phyloP scores from a whole-genome alignment of 2,888 invertebrate species.

The Drosophila aldrichi region DNA sequence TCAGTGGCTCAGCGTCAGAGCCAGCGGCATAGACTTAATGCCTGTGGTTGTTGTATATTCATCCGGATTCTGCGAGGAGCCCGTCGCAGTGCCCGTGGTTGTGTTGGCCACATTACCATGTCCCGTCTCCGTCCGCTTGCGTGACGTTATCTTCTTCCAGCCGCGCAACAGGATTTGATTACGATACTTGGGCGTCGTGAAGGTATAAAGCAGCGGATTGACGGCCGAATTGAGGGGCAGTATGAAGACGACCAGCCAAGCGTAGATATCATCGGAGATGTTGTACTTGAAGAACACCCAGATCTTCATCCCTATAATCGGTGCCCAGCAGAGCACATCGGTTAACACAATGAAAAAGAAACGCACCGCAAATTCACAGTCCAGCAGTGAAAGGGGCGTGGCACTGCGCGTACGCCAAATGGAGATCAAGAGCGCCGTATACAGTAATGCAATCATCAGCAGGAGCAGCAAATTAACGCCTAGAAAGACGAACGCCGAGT shows the following conservation, averaged over 20 bases:
- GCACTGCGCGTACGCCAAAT: slow-evolving; percentile 88
- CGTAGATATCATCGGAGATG: slow-evolving; percentile 88
- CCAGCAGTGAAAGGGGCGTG: slow-evolving; percentile 87
- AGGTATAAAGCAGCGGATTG: slow-evolving; percentile 89
- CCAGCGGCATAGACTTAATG: slow-evolving; percentile 68
- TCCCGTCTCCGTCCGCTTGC: slow-evolving; percentile 82
- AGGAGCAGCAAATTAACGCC: slow-evolving; percentile 88
- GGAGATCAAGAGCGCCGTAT: slow-evolving; percentile 88
- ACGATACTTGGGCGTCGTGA: slow-evolving; percentile 89
- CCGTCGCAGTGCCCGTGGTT: slow-evolving; percentile 81
- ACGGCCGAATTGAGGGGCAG: slow-evolving; percentile 89
- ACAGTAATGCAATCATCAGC: slow-evolving; percentile 87
- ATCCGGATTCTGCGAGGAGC: slow-evolving; percentile 83
- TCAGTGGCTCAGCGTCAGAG: slow-evolving; percentile 57
- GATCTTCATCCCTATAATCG: slow-evolving; percentile 89
- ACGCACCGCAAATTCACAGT: slow-evolving; percentile 88
- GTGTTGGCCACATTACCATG: slow-evolving; percentile 80
- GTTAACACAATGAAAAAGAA: slow-evolving; percentile 90
- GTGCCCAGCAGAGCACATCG: slow-evolving; percentile 90
- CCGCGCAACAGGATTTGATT: slow-evolving; percentile 85
- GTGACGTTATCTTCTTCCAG: slow-evolving; percentile 85
- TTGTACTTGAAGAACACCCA: slow-evolving; percentile 87
- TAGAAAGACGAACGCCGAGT: slow-evolving; percentile 89
- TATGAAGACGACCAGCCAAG: slow-evolving; percentile 89
- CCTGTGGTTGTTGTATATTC: slow-evolving; percentile 55